Evolutionary conservation across 2,888 invertebrate genomes (phyloP).

Genomic region (Trichogramma evanescens): DNA sequence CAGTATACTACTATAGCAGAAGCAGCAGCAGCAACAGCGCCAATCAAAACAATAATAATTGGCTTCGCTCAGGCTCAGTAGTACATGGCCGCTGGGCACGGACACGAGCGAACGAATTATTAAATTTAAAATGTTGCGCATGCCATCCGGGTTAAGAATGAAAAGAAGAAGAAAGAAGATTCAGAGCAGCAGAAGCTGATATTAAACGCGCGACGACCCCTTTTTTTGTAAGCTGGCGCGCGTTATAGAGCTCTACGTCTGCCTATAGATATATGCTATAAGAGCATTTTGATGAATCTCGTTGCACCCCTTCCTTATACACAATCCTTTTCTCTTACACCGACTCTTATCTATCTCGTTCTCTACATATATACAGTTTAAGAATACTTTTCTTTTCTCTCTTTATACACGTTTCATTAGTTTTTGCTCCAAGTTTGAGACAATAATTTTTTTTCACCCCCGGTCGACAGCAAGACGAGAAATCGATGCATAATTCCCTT

Average conservation of each 20-base stretch:
- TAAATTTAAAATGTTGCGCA: slow-evolving; percentile 33
- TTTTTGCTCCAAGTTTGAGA: too few relatives aligned
- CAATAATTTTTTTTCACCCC: too few relatives aligned
- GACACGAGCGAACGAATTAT: slow-evolving; percentile 26
- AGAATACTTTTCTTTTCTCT: not conserved
- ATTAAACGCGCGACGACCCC: slow-evolving; percentile 3
- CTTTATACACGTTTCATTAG: too few relatives aligned
- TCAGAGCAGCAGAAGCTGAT: slow-evolving; percentile 14
- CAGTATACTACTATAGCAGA: not conserved
- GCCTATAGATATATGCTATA: not conserved
- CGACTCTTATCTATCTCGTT: slow-evolving; percentile 3
- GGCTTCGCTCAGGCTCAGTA: slow-evolving; percentile 5
- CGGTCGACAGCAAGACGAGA: too few relatives aligned
- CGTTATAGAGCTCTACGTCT: too few relatives aligned
- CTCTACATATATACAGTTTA: not conserved
- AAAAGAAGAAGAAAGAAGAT: slow-evolving; percentile 9
- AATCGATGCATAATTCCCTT: too few relatives aligned
- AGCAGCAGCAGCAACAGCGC: slow-evolving; percentile 13
- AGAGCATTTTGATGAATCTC: slow-evolving; percentile 30
- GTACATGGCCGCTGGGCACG: slow-evolving; percentile 13
- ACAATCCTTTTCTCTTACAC: slow-evolving; percentile 11
- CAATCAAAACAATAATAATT: slow-evolving; percentile 23
- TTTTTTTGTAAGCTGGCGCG: not conserved
- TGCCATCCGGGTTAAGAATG: slow-evolving; percentile 22
- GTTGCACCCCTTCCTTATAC: slow-evolving; percentile 17